A percentile compares a stretch with the other conserved stretches of the same genome.
phyloP scores from a whole-genome alignment of 2,113 vertebrate genomes.

The Mystacornis crossleyi region DNA sequence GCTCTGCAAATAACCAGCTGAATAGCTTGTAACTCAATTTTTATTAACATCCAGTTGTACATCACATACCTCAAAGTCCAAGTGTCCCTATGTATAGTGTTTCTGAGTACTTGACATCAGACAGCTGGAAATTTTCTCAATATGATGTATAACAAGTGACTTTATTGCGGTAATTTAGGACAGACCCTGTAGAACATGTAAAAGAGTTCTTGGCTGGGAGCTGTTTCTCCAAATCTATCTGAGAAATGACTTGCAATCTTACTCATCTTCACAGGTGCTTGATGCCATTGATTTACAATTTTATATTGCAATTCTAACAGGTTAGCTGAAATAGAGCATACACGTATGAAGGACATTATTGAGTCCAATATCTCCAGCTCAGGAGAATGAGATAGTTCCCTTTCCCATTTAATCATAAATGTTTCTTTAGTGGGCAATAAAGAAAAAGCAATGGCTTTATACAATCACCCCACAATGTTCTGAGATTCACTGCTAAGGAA shows the following conservation, averaged over 20 bases:
- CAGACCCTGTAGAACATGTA: constrained; percentile 53
- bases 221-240: constrained; percentile 67
- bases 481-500: constrained; percentile 69
- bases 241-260: constrained; percentile 67
- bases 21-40: constrained; percentile 26
- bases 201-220: constrained; percentile 56
- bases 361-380: constrained; percentile 69
- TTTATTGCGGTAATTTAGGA: constrained; percentile 67
- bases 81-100: constrained; percentile 4
- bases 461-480: constrained; percentile 69
- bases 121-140: constrained; percentile 53
- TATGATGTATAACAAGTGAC: constrained; percentile 59
- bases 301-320: constrained; percentile 68
- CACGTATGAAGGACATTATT: constrained; percentile 69
- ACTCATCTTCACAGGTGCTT: constrained; percentile 68
- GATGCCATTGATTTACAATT: constrained; percentile 71
- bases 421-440: constrained; percentile 76
- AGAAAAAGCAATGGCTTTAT: constrained; percentile 71
- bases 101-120: constrained; percentile 49
- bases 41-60: constrained; percentile 48
- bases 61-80: constrained; percentile 21
- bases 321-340: constrained; percentile 73
- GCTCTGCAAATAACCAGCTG: constrained; percentile 16
- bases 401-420: constrained; percentile 74
- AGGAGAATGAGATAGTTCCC: constrained; percentile 68